Percentiles rank a stretch among this genome's conserved stretches.
These are phyloP conservation scores for Anarhynchus alexandrinus DNA, from an alignment of 2,113 vertebrate genomes.

Conservation along the genomic window DNA sequence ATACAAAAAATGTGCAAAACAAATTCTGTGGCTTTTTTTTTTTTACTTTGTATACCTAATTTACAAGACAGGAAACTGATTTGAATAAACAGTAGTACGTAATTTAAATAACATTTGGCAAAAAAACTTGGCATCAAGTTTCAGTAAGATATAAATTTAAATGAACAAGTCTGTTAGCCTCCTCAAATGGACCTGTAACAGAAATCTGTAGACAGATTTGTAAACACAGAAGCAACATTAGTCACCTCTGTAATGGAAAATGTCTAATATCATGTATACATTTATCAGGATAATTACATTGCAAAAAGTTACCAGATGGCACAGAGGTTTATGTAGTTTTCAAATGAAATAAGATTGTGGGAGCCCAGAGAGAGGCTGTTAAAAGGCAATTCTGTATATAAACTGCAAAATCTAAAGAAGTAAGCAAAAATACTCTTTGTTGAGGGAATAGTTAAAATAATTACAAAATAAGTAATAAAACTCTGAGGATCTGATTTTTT, in stretches of 20 bases:
- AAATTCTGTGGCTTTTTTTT: not conserved
- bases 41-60: not conserved
- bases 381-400: conserved; percentile 54
- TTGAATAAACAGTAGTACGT: not conserved
- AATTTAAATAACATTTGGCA: not conserved
- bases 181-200: conserved; percentile 1
- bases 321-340: conserved; percentile 52
- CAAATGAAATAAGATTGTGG: conserved; percentile 43
- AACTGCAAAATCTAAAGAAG: conserved; percentile 36
- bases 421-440: conserved; percentile 42
- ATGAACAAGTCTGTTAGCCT: not conserved
- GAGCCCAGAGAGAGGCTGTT: conserved; percentile 45
- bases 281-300: conserved; percentile 58
- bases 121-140: not conserved
- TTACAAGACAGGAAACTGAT: not conserved
- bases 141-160: conserved; percentile 11
- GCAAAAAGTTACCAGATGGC: conserved; percentile 62
- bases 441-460: conserved; percentile 62
- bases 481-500: conserved; percentile 32
- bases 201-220: conserved; percentile 34
- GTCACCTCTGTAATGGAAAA: conserved; percentile 48
- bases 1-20: not conserved
- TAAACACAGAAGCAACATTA: conserved; percentile 28
- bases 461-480: conserved; percentile 58
- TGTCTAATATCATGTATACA: conserved; percentile 38